A percentile compares a stretch with the other conserved stretches of the same genome.
These are phyloP conservation scores for Syngnathus rostellatus DNA, from an alignment of 2,797 vertebrate species.

Conservation along the genomic window DNA sequence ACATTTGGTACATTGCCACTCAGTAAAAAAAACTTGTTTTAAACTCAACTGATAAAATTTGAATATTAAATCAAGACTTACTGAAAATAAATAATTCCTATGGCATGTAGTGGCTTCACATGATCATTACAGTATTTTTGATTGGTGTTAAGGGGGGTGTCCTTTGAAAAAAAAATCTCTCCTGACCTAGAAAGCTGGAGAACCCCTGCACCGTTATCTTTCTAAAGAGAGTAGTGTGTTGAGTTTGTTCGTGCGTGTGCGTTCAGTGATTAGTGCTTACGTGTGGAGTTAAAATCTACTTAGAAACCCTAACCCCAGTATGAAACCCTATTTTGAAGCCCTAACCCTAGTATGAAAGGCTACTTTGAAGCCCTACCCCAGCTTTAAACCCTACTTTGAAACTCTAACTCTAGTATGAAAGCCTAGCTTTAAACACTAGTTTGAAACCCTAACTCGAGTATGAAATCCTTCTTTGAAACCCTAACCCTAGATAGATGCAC, in stretches of 20 bases:
- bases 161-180: neutral
- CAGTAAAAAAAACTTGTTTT: too few relatives aligned
- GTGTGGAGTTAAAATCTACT: slow-evolving; percentile 25
- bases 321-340: too few relatives aligned
- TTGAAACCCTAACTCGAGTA: too few relatives aligned
- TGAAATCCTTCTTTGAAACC: too few relatives aligned
- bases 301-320: too few relatives aligned
- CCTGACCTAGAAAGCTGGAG: neutral
- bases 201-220: slow-evolving; percentile 6
- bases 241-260: neutral
- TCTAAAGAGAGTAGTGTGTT: neutral
- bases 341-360: too few relatives aligned
- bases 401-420: too few relatives aligned
- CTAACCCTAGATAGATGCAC: neutral
- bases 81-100: neutral
- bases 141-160: neutral
- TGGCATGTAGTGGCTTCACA: neutral
- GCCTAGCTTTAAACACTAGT: too few relatives aligned
- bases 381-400: too few relatives aligned
- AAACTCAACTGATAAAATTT: too few relatives aligned
- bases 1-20: too few relatives aligned
- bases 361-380: too few relatives aligned
- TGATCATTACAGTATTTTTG: neutral
- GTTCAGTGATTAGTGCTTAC: slow-evolving; percentile 25
- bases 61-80: neutral